Evolutionary conservation across 2,888 invertebrate genomes (phyloP).

Genomic region (Cosmorhoe ocellata): DNA sequence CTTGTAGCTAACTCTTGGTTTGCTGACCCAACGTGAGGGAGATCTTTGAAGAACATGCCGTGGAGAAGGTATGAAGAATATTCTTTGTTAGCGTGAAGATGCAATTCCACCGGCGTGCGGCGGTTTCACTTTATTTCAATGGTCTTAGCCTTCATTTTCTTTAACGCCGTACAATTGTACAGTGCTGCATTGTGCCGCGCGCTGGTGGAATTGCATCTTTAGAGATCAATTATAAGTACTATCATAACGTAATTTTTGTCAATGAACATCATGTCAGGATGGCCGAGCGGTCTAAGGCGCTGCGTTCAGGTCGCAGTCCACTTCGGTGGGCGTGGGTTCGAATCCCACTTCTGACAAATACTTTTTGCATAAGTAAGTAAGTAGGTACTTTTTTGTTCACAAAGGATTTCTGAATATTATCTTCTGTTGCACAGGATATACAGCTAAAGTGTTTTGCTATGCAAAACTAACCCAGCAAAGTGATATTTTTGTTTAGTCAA

Average conservation of each 20-base stretch:
- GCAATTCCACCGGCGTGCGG: too few species aligned
- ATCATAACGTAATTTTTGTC: neutral
- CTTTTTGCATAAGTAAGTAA: neutral
- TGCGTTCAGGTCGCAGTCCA: constrained; percentile 31
- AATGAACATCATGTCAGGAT: neutral
- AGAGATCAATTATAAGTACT: neutral
- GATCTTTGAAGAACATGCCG: neutral
- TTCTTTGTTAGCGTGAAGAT: too few species aligned
- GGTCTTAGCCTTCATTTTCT: too few species aligned
- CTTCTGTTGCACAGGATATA: too few species aligned
- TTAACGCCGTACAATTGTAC: too few species aligned
- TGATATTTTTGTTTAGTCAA: too few species aligned
- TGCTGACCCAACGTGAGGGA: constrained; percentile 58
- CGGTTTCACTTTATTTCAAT: too few species aligned
- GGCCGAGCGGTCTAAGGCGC: constrained; percentile 36
- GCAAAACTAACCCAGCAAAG: too few species aligned
- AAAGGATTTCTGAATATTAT: too few species aligned
- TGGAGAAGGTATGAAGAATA: constrained; percentile 19
- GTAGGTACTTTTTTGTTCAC: neutral
- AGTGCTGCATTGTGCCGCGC: too few species aligned
- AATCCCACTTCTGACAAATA: constrained; percentile 37
- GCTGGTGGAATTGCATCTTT: too few species aligned
- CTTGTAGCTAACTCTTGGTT: constrained; percentile 49
- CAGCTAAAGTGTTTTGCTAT: too few species aligned
- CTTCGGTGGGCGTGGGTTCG: constrained; percentile 23